Evolutionary conservation across 2,888 invertebrate species (phyloP), one percentile per base, ranked within the genome.

Genomic region (Tineola bisselliella): DNA sequence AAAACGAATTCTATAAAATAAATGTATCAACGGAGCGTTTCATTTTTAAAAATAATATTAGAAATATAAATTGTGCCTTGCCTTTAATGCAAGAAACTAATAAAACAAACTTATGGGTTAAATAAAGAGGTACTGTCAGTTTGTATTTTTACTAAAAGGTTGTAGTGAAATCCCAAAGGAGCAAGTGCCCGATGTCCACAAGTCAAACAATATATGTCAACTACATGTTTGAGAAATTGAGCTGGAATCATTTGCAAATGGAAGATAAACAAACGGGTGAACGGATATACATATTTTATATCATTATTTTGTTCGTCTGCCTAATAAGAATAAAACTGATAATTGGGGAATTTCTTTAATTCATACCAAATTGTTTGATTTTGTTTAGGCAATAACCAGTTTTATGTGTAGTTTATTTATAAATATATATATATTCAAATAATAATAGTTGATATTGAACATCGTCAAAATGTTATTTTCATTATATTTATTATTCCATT

Each of bases 181-280:
- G n/a, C 10, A 10, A 59, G 44, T 15, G 68, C 68, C 63, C 63
- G 65, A 64, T 66, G 73, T 76, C 68, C 73, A 77, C 75, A 76
- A 81, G 75, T 79, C 78, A 81, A 84, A 82, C 76, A 81, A 78
- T 79, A 76, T 79, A 68, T 70, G 69, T 62, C 70, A 70, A 73
- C 68, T 72, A 71, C 68, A 48, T 48, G 71, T 67, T 70, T 72
- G 72, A 67, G 77, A 80, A 81, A 84, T 84, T 80, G 81, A 79
- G 76, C 73, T 73, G 65, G 82, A 82, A 84, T 84, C 84, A 84
- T 84, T 84, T 84, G 84, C 84, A 81, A 81, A 79, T 73, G 73
- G 76, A 75, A 71, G 69, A 68, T 64, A 64, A 66, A 63, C 65
- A 67, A 67, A 68, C 74, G 69, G 54, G 71, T 62, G 61, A 67